These are phyloP conservation scores for Eudyptes chrysolophus DNA, from an alignment of 2,113 vertebrate species.

Conservation along the genomic window DNA sequence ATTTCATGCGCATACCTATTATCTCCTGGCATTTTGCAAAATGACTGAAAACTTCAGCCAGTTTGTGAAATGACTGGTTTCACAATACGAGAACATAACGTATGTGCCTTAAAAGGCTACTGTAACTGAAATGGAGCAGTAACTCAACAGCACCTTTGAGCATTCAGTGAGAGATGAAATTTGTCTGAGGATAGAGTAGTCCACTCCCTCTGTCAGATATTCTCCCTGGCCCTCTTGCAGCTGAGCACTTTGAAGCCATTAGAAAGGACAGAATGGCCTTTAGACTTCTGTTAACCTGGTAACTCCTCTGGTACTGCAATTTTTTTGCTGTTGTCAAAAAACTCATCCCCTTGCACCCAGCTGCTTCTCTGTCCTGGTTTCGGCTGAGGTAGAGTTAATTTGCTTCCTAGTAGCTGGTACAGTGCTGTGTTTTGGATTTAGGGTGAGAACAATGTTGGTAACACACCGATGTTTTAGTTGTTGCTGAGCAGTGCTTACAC, in stretches of 20 bases:
- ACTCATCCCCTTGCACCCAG: background rate
- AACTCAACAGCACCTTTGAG: background rate
- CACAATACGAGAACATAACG: background rate
- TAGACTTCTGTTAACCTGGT: background rate
- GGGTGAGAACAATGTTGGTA: too few relatives aligned
- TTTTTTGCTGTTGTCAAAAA: background rate
- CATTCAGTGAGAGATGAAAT: background rate
- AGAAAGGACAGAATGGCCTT: background rate
- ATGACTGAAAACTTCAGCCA: conserved; percentile 16
- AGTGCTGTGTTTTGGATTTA: too few relatives aligned
- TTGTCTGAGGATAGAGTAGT: background rate
- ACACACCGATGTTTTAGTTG: too few relatives aligned
- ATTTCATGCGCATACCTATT: conserved; percentile 12
- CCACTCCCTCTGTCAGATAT: background rate
- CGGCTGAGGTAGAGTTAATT: too few relatives aligned
- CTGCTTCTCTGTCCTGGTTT: background rate
- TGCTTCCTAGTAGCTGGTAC: too few relatives aligned
- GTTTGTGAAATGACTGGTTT: background rate
- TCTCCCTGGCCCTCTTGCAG: background rate
- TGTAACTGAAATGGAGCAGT: background rate
- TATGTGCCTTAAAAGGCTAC: background rate
- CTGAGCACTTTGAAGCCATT: background rate
- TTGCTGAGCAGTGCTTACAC: too few relatives aligned
- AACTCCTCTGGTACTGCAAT: background rate
- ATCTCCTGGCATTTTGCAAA: conserved; percentile 36